Evolutionary conservation across 2,797 vertebrate genomes (phyloP).

Genomic region (Syngnathus acus): DNA sequence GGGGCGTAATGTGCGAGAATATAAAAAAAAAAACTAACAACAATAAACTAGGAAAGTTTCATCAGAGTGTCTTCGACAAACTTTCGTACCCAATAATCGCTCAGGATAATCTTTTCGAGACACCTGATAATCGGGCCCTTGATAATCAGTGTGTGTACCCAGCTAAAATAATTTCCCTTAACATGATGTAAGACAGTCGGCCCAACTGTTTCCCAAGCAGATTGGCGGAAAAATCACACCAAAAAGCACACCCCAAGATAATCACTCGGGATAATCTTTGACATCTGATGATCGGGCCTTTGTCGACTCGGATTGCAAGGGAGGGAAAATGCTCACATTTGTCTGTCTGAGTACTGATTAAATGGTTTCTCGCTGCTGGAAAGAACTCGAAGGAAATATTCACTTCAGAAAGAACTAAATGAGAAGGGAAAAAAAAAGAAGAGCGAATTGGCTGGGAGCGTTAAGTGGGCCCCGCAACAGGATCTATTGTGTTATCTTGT

Average conservation of each 20-base stretch:
- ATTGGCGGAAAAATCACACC: no score
- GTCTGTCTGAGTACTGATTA: neutral
- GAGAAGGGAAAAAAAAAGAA: neutral
- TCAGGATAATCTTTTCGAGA: no score
- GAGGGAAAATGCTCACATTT: neutral
- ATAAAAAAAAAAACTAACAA: neutral
- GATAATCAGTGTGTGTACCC: no score
- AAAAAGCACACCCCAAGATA: no score
- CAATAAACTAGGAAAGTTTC: neutral
- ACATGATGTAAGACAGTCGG: no score
- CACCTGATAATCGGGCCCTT: no score
- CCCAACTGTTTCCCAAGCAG: no score
- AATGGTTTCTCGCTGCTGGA: neutral
- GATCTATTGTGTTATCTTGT: constrained; percentile 22
- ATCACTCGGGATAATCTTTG: no score
- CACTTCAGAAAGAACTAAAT: neutral
- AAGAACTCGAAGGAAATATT: neutral
- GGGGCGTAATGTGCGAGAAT: neutral
- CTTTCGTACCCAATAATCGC: neutral
- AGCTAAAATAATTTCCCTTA: no score
- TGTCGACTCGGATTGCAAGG: neutral
- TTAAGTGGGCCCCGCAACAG: constrained; percentile 13
- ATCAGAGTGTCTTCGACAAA: neutral
- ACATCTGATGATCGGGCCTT: no score
- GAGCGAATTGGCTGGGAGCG: neutral